phyloP scores from a whole-genome alignment of 2,888 invertebrate species.

The Minunthozetes semirufus region DNA sequence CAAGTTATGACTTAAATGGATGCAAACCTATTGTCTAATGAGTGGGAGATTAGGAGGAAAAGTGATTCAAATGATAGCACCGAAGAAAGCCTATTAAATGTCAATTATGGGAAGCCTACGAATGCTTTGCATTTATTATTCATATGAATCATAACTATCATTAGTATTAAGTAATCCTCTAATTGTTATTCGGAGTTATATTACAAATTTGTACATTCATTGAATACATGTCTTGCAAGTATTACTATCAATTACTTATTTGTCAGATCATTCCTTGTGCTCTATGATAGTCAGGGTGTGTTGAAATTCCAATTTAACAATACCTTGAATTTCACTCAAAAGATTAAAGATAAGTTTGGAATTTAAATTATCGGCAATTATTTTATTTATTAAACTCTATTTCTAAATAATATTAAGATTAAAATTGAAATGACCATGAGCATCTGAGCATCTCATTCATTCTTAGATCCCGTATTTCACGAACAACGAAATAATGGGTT shows the following conservation, averaged over 20 bases:
- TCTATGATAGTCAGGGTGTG: too few species aligned
- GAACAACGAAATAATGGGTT: too few species aligned
- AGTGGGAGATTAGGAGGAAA: neutral
- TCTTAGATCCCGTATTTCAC: too few species aligned
- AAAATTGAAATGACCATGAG: too few species aligned
- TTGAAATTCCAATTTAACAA: too few species aligned
- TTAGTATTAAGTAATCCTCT: neutral
- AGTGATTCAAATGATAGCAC: neutral
- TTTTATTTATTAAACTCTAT: too few species aligned
- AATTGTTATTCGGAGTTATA: neutral
- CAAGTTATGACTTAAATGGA: neutral
- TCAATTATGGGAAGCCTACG: neutral
- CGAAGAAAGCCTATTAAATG: neutral
- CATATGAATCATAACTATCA: neutral
- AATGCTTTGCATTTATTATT: neutral
- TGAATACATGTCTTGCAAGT: neutral
- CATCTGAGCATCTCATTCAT: too few species aligned
- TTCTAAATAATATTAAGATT: too few species aligned
- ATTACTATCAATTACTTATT: neutral
- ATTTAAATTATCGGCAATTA: too few species aligned
- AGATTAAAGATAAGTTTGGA: too few species aligned
- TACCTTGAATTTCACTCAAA: too few species aligned
- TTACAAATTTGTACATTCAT: too few species aligned
- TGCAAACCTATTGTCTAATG: neutral
- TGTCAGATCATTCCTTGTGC: neutral